Percentiles rank a stretch among this genome's conserved stretches.
Conservation (phyloP, 2,888 invertebrate species). For the Harpagoxenus sublaevis region DNA sequence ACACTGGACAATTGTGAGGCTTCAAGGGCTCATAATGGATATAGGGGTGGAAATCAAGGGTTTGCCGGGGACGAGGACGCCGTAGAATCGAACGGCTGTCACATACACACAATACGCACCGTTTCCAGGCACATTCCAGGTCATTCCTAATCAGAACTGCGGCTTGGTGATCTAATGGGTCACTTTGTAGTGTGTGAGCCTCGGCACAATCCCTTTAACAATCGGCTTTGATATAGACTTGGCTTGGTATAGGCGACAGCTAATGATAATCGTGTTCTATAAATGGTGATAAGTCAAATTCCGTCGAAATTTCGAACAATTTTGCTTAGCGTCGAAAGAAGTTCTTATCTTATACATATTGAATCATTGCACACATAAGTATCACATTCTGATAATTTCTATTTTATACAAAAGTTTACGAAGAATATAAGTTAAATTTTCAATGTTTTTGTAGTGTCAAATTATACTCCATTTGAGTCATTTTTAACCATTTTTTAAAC, state of each 20-base stretch:
- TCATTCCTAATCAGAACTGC: conserved; percentile 71
- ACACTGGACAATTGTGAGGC: conserved; percentile 75
- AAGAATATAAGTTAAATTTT: not conserved
- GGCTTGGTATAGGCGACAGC: not conserved
- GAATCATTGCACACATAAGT: not conserved
- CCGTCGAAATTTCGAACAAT: not conserved
- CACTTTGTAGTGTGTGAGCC: conserved; percentile 22
- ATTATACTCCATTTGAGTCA: too few species aligned
- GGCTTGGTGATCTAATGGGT: conserved; percentile 71
- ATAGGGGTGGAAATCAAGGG: conserved; percentile 64
- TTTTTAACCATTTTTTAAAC: too few species aligned
- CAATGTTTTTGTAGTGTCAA: too few species aligned
- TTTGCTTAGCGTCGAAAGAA: not conserved
- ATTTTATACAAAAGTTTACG: not conserved
- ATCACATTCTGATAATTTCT: not conserved
- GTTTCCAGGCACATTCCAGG: conserved; percentile 69
- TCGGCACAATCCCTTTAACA: conserved; percentile 23
- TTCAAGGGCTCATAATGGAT: conserved; percentile 75
- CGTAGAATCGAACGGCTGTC: conserved; percentile 59
- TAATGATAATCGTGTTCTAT: conserved; percentile 16
- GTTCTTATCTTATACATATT: not conserved
- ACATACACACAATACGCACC: conserved; percentile 69
- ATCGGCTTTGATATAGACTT: not conserved
- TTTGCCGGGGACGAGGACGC: conserved; percentile 50
- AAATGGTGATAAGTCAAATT: not conserved